These are phyloP conservation scores for Semnornis frantzii DNA, from an alignment of 2,113 vertebrate genomes.

Conservation along the genomic window DNA sequence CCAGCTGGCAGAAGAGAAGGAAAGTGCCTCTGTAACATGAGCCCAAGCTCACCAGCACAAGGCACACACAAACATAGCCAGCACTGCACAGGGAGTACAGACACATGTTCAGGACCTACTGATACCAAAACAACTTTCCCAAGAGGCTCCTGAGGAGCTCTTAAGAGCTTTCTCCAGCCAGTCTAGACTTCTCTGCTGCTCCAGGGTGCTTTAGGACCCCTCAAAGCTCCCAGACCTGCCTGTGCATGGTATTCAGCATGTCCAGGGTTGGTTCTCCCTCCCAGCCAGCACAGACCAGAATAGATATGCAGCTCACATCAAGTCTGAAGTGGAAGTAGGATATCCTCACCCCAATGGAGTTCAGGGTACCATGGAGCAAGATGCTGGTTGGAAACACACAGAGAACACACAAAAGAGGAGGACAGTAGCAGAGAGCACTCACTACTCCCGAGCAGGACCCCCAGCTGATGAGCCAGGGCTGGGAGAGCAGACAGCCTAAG, in stretches of 20 bases:
- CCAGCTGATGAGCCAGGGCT: fast-evolving
- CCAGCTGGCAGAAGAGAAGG: background rate
- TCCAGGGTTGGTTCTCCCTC: too few species aligned
- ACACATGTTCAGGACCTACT: fast-evolving
- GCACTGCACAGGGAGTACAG: background rate
- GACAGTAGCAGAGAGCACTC: background rate
- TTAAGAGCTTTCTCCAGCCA: background rate
- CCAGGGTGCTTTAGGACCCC: background rate
- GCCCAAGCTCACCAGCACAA: background rate
- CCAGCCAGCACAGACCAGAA: background rate
- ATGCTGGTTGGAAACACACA: background rate
- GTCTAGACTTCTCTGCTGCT: background rate
- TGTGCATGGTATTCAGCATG: fast-evolving
- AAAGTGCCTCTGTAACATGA: background rate
- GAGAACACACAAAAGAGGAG: fast-evolving
- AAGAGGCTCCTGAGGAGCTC: too few species aligned
- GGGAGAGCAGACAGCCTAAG: background rate
- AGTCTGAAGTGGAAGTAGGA: background rate
- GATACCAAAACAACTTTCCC: background rate
- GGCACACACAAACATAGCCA: fast-evolving
- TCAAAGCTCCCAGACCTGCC: background rate
- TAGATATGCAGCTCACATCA: fast-evolving
- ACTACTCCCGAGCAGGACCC: background rate
- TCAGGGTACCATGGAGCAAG: fast-evolving
- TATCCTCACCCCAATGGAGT: too few species aligned